Conservation (phyloP, 2,888 invertebrate genomes). For the Rhamphomyia laevipes region DNA sequence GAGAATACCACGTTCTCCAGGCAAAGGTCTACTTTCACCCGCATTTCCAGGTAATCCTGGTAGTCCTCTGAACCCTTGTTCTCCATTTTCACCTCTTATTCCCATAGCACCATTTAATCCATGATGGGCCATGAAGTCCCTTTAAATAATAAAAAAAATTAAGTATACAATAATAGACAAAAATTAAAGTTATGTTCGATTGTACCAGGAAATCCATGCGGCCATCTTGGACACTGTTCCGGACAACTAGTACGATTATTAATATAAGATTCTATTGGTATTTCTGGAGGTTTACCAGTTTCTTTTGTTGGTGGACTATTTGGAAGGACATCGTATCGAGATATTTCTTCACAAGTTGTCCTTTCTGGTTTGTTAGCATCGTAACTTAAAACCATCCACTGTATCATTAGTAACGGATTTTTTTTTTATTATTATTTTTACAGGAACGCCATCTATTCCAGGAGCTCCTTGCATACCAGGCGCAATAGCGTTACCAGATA, state of each 20-base stretch:
- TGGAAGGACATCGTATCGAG: constrained; percentile 33
- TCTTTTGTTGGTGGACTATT: not conserved
- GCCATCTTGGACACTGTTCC: constrained; percentile 46
- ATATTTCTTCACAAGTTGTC: constrained; percentile 68
- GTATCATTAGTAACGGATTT: too few species aligned
- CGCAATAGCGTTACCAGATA: too few species aligned
- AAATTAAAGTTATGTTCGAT: constrained; percentile 30
- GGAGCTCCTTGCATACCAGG: too few species aligned
- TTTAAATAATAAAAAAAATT: constrained; percentile 3
- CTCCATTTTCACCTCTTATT: constrained; percentile 27
- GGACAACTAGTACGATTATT: constrained; percentile 17
- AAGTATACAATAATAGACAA: not conserved
- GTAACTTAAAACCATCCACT: constrained; percentile 80
- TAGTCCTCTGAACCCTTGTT: constrained; percentile 42
- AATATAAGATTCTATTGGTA: constrained; percentile 8
- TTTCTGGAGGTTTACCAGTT: constrained; percentile 1
- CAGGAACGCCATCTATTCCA: too few species aligned
- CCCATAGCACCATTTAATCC: constrained; percentile 42
- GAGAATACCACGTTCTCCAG: constrained; percentile 20
- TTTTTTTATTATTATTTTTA: too few species aligned
- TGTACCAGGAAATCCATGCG: constrained; percentile 46
- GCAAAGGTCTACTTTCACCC: constrained; percentile 22
- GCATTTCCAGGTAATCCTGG: constrained; percentile 37
- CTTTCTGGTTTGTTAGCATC: constrained; percentile 57
- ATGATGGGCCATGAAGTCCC: constrained; percentile 38